Conservation (phyloP, 2,888 invertebrate genomes). For the Oegoconia quadripuncta region DNA sequence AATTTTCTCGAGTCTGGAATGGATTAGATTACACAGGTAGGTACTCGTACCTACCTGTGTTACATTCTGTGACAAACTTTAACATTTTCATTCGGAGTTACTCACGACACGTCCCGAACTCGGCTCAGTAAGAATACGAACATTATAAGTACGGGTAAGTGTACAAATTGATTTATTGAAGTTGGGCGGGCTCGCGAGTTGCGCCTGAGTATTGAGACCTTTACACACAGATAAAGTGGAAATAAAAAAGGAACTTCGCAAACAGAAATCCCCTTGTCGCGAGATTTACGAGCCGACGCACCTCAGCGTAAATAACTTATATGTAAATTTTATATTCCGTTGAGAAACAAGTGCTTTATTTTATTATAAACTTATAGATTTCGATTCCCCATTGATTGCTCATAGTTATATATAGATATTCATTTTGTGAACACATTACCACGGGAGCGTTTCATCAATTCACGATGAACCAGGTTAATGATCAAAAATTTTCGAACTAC, state of each 20-base stretch:
- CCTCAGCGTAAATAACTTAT: slow-evolving; percentile 68
- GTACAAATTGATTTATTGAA: slow-evolving; percentile 79
- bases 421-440: slow-evolving; percentile 18
- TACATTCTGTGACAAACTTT: slow-evolving; percentile 36
- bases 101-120: slow-evolving; percentile 59
- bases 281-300: slow-evolving; percentile 76
- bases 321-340: slow-evolving; percentile 67
- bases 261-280: slow-evolving; percentile 77
- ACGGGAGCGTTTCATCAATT: slow-evolving; percentile 22
- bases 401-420: no score
- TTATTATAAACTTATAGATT: neutral
- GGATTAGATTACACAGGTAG: slow-evolving; percentile 25
- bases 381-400: neutral
- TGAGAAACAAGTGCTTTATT: neutral
- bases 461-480: slow-evolving; percentile 49
- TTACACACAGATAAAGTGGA: slow-evolving; percentile 73
- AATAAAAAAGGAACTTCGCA: slow-evolving; percentile 77
- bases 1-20: slow-evolving; percentile 8
- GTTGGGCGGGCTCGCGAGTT: slow-evolving; percentile 69
- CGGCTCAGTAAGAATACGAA: slow-evolving; percentile 41
- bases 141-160: slow-evolving; percentile 72
- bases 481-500: slow-evolving; percentile 58
- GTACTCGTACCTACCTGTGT: no score
- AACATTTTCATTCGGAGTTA: slow-evolving; percentile 54
- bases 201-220: slow-evolving; percentile 74